Evolutionary conservation across 2,797 vertebrate genomes (phyloP).

Genomic region (Coregonus ussuriensis): DNA sequence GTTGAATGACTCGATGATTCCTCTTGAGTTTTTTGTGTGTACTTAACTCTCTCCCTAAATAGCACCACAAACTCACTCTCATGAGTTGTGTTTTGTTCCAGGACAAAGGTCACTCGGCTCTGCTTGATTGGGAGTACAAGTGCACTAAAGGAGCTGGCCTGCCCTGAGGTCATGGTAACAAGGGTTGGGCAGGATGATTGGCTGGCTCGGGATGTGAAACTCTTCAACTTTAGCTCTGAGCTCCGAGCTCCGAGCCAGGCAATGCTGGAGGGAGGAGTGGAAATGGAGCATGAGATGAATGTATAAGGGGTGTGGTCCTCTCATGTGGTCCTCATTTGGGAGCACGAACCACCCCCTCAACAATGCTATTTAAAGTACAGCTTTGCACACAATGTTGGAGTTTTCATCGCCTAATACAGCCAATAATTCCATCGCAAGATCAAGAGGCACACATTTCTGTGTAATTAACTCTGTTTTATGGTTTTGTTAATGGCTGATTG

Average conservation of each 20-base stretch:
- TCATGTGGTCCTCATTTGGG: constrained; percentile 57
- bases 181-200: constrained; percentile 44
- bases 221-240: constrained; percentile 30
- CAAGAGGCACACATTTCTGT: constrained; percentile 10
- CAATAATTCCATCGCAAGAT: constrained; percentile 18
- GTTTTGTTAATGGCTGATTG: constrained; percentile 19
- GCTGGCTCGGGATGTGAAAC: constrained; percentile 46
- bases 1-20: constrained; percentile 52
- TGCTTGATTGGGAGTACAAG: constrained; percentile 45
- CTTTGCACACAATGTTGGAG: neutral
- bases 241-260: constrained; percentile 49
- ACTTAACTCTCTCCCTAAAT: constrained; percentile 12
- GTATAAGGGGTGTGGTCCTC: constrained; percentile 49
- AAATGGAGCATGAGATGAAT: constrained; percentile 41
- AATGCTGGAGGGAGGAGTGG: constrained; percentile 39
- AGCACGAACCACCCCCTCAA: constrained; percentile 1
- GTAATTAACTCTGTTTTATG: constrained; percentile 32
- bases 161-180: constrained; percentile 36
- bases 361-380: constrained; percentile 34
- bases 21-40: constrained; percentile 32
- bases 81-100: constrained; percentile 32
- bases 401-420: constrained; percentile 32
- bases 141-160: constrained; percentile 32
- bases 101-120: constrained; percentile 48
- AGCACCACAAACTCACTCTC: constrained; percentile 14